These are phyloP conservation scores for Pseudorasbora parva DNA, from an alignment of 2,113 vertebrate species.

Conservation along the genomic window DNA sequence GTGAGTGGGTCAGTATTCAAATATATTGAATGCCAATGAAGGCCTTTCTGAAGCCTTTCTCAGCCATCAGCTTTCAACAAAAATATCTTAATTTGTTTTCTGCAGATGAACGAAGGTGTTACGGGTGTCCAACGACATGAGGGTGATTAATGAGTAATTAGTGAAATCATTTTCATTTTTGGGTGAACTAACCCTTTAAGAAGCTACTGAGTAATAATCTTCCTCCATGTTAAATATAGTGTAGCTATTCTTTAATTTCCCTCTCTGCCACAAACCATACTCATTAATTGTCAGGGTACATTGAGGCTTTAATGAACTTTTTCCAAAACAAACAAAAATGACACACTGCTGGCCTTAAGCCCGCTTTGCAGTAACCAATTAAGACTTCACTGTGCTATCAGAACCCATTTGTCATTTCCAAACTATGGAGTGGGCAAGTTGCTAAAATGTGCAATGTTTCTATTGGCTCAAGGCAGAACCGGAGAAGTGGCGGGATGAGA, in stretches of 20 bases:
- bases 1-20: too few relatives aligned
- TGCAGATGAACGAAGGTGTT: too few relatives aligned
- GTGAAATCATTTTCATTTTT: too few relatives aligned
- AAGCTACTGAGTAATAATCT: background rate
- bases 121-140: too few relatives aligned
- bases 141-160: too few relatives aligned
- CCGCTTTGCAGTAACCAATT: conserved; percentile 55
- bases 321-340: conserved; percentile 55
- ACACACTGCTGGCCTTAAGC: conserved; percentile 44
- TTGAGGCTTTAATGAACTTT: conserved; percentile 23
- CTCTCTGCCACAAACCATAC: background rate
- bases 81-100: too few relatives aligned
- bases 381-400: conserved; percentile 56
- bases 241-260: background rate
- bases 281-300: conserved; percentile 35
- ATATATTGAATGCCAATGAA: too few relatives aligned
- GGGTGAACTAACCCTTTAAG: too few relatives aligned
- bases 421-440: conserved; percentile 66
- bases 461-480: conserved; percentile 44
- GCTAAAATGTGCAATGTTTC: conserved; percentile 56
- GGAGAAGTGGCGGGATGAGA: conserved; percentile 31
- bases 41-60: too few relatives aligned
- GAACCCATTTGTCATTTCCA: conserved; percentile 69
- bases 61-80: too few relatives aligned
- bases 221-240: background rate